Percentiles rank a stretch among this genome's conserved stretches.
Evolutionary conservation across 2,888 invertebrate genomes (phyloP).

Genomic region (Lasioglossum vierecki): DNA sequence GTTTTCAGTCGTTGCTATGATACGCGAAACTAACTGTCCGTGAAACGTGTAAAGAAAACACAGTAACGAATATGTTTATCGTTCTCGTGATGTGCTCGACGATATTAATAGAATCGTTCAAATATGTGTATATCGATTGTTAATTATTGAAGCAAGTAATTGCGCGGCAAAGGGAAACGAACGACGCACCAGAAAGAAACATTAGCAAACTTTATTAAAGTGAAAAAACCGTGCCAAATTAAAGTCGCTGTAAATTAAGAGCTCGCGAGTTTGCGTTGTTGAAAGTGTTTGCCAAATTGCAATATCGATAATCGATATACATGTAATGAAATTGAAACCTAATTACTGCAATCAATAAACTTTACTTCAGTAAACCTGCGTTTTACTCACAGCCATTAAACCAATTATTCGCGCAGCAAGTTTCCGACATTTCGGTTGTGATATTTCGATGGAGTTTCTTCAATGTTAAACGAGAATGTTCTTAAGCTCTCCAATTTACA

Average conservation of each 20-base stretch:
- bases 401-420: constrained; percentile 10
- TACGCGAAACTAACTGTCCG: no score
- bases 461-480: background rate
- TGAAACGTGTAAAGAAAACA: background rate
- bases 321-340: constrained; percentile 41
- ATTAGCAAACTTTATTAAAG: constrained; percentile 15
- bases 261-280: constrained; percentile 20
- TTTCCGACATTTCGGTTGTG: background rate
- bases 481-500: background rate
- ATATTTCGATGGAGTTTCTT: background rate
- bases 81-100: background rate
- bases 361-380: constrained; percentile 15
- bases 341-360: constrained; percentile 48
- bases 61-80: background rate
- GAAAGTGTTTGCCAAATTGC: constrained; percentile 8
- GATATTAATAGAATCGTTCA: background rate
- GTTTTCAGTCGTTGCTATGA: no score
- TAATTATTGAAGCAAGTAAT: constrained; percentile 1
- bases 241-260: constrained; percentile 27
- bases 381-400: background rate
- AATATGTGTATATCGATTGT: background rate
- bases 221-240: constrained; percentile 15
- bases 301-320: constrained; percentile 51
- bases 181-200: background rate
- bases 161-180: background rate